These are phyloP conservation scores for Colius striatus DNA, from an alignment of 2,113 vertebrate species.

Conservation along the genomic window DNA sequence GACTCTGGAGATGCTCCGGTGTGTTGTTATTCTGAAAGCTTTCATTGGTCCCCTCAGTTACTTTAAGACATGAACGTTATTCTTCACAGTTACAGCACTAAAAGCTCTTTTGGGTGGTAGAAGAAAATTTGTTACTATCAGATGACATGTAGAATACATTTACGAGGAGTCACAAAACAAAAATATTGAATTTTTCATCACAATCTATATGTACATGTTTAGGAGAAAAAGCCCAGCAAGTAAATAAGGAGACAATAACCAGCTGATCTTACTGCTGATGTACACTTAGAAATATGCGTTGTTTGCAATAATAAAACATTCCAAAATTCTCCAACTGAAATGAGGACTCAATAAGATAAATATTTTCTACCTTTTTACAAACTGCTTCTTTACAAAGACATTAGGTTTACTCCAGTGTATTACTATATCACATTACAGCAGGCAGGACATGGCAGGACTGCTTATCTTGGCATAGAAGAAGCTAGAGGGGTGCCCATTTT, in stretches of 20 bases:
- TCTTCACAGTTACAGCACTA: neutral
- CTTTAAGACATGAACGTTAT: neutral
- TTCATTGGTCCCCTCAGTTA: neutral
- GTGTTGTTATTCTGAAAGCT: neutral
- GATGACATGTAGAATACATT: neutral
- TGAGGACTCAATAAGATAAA: neutral
- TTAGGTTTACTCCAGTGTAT: neutral
- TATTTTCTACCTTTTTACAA: neutral
- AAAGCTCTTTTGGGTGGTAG: neutral
- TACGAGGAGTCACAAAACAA: neutral
- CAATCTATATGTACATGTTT: fast-evolving
- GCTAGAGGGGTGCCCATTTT: neutral
- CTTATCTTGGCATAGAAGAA: neutral
- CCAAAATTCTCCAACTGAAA: neutral
- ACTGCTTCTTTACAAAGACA: neutral
- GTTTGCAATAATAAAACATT: neutral
- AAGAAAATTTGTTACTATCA: neutral
- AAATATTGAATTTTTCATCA: neutral
- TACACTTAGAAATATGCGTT: neutral
- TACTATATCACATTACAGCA: neutral
- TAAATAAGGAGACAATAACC: neutral
- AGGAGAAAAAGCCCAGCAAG: neutral
- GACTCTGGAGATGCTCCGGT: neutral
- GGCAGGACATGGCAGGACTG: neutral
- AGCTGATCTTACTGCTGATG: neutral